Conservation (phyloP, 1,140 invertebrate genomes). For the Cyclina sinensis region DNA sequence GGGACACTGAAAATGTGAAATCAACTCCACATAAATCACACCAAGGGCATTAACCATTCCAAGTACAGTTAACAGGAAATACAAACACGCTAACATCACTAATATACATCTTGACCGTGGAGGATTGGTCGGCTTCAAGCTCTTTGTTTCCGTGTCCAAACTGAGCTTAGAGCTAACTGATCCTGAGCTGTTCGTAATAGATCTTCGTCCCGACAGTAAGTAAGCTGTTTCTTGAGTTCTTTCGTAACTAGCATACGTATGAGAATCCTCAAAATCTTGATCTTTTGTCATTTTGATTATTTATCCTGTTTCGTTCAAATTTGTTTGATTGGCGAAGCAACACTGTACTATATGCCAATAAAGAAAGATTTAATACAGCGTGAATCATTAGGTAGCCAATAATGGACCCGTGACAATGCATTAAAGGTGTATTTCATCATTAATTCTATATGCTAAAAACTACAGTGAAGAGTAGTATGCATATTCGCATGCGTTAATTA, state of each 20-base stretch:
- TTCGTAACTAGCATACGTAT: neutral
- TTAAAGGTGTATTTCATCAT: too few species aligned
- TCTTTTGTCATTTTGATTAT: neutral
- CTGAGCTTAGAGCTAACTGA: neutral
- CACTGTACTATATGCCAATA: too few species aligned
- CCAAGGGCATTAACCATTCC: constrained; percentile 14
- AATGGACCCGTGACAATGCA: too few species aligned
- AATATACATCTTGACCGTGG: neutral
- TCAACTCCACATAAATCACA: constrained; percentile 41
- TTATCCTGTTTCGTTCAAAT: too few species aligned
- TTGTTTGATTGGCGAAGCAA: too few species aligned
- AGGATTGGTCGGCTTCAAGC: neutral
- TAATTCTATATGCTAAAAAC: too few species aligned
- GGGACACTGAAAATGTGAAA: neutral
- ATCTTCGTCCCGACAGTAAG: neutral
- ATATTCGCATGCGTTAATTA: too few species aligned
- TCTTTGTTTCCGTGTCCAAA: neutral
- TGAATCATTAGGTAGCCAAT: too few species aligned
- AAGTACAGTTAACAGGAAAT: neutral
- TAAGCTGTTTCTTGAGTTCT: neutral
- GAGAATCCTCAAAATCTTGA: neutral
- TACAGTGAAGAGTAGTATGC: too few species aligned
- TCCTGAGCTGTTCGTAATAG: neutral
- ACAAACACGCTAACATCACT: constrained; percentile 40
- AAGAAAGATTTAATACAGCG: too few species aligned